These are phyloP conservation scores for Helleia helle DNA, from an alignment of 2,888 invertebrate genomes.

Conservation along the genomic window DNA sequence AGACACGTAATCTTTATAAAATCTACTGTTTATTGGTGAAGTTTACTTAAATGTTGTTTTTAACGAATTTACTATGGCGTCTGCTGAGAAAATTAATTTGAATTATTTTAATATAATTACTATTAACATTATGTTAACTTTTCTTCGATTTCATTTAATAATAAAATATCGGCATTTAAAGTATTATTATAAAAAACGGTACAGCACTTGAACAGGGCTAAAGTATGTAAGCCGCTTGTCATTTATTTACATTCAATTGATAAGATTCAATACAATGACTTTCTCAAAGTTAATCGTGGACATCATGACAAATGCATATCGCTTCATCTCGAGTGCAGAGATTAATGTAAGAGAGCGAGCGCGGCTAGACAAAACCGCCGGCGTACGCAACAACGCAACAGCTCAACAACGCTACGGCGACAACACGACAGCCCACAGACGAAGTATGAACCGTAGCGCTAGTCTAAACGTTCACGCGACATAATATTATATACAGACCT, in stretches of 20 bases:
- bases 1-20: background rate
- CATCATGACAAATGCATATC: slow-evolving; percentile 70
- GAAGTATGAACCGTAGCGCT: slow-evolving; percentile 47
- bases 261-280: slow-evolving; percentile 59
- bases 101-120: background rate
- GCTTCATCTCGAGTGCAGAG: slow-evolving; percentile 61
- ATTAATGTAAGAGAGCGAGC: slow-evolving; percentile 61
- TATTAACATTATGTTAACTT: no score
- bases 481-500: slow-evolving; percentile 48
- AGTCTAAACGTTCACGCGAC: slow-evolving; percentile 52
- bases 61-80: background rate
- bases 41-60: background rate
- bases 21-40: slow-evolving; percentile 1
- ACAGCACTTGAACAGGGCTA: background rate
- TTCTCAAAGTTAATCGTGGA: slow-evolving; percentile 61
- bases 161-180: background rate
- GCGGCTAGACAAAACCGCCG: slow-evolving; percentile 63
- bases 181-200: background rate
- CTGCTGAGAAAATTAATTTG: no score
- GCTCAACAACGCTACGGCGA: no score
- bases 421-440: slow-evolving; percentile 49
- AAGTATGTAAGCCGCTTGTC: slow-evolving; percentile 4
- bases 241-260: slow-evolving; percentile 59
- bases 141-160: no score
- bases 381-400: no score